These are phyloP conservation scores for Murina feae DNA, from an alignment of 2,113 vertebrate genomes.

Conservation along the genomic window DNA sequence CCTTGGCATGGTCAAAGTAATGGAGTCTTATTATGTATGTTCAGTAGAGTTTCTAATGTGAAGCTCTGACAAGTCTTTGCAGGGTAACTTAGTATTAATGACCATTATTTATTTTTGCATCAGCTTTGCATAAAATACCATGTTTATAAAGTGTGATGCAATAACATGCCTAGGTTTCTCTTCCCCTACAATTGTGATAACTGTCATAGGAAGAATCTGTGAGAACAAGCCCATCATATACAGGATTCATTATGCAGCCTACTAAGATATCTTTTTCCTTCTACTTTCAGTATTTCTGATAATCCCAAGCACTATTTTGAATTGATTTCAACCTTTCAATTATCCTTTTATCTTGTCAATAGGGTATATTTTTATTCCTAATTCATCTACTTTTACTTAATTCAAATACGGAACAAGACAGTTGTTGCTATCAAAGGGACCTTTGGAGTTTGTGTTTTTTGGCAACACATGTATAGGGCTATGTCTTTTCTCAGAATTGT, in stretches of 20 bases:
- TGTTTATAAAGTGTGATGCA: neutral
- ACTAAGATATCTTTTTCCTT: neutral
- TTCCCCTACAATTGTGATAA: neutral
- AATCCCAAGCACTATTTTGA: neutral
- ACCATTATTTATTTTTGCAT: neutral
- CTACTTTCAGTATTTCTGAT: neutral
- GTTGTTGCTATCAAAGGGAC: neutral
- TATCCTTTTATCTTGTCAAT: neutral
- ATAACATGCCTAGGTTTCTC: neutral
- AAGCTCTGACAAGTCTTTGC: neutral
- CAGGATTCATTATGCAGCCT: neutral
- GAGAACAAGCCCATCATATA: neutral
- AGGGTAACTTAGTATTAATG: neutral
- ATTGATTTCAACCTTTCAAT: neutral
- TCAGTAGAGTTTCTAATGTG: too few species aligned
- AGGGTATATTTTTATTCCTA: slow-evolving; percentile 9
- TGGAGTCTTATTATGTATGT: neutral
- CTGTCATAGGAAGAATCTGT: neutral
- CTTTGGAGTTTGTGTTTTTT: neutral
- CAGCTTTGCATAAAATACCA: neutral
- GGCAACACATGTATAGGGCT: neutral
- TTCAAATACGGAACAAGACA: neutral
- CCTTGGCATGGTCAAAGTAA: neutral
- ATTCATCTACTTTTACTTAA: neutral
- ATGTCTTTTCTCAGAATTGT: neutral